phyloP scores from a whole-genome alignment of 2,113 vertebrate species.

The Diphyllodes magnificus region DNA sequence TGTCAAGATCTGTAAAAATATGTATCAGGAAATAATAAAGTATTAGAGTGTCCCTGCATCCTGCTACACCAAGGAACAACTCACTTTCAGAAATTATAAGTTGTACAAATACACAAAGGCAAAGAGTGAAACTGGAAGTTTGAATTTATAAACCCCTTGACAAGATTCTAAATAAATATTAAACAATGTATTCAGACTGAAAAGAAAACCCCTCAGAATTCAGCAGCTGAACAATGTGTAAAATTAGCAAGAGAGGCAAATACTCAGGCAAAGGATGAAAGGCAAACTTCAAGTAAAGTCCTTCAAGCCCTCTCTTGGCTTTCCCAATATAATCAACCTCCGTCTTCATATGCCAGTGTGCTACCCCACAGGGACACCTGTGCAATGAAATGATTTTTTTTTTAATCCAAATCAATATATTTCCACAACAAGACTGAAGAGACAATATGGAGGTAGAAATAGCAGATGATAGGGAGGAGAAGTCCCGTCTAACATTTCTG shows the following conservation, averaged over 20 bases:
- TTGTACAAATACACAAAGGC: not conserved
- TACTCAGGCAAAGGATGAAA: not conserved
- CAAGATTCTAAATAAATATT: not conserved
- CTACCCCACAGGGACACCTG: not conserved
- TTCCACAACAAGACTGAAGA: not conserved
- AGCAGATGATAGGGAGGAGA: not conserved
- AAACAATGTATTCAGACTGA: not conserved
- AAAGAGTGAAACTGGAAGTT: not conserved
- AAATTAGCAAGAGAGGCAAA: not conserved
- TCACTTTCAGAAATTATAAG: not conserved
- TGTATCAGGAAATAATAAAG: not conserved
- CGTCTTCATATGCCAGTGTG: not conserved
- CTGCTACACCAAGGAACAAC: not conserved
- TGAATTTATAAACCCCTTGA: not conserved
- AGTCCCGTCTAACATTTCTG: not conserved
- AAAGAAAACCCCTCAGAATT: not conserved
- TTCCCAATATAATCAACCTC: not conserved
- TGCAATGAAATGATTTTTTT: not conserved
- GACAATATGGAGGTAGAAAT: not conserved
- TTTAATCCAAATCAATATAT: not conserved
- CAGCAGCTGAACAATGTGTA: not conserved
- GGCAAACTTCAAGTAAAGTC: not conserved
- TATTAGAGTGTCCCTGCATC: not conserved
- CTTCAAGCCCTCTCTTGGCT: not conserved
- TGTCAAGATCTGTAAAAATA: not conserved